These are phyloP conservation scores for Parasteatoda tepidariorum DNA, from an alignment of 1,140 invertebrate species.

Conservation along the genomic window DNA sequence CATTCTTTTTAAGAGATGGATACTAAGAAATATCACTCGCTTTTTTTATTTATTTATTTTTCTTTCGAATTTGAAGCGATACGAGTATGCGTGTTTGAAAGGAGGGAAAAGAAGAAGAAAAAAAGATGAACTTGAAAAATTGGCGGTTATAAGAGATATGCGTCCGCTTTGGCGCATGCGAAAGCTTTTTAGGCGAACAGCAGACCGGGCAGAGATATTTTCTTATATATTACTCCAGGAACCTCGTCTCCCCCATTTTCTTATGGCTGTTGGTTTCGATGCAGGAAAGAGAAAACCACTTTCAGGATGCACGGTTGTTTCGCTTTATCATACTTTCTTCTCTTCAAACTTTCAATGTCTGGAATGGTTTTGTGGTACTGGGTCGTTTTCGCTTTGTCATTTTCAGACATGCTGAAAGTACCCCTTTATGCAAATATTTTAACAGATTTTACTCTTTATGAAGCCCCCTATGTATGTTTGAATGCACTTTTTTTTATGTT, in stretches of 20 bases:
- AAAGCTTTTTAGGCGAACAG: conserved; percentile 49
- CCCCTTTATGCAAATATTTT: conserved; percentile 52
- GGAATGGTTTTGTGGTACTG: conserved; percentile 2
- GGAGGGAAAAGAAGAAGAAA: background rate
- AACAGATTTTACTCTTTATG: conserved; percentile 37
- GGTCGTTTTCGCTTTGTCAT: conserved; percentile 53
- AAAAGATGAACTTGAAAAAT: conserved; percentile 52
- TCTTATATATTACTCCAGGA: conserved; percentile 38
- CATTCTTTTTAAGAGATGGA: conserved; percentile 28
- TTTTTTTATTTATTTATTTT: conserved; percentile 7
- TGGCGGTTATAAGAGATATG: conserved; percentile 51
- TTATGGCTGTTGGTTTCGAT: background rate
- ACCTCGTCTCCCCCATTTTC: no score
- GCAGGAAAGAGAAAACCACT: conserved; percentile 32
- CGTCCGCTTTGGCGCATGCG: conserved; percentile 34
- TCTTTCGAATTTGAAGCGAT: conserved; percentile 39
- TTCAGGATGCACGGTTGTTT: conserved; percentile 44
- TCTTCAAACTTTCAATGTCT: conserved; percentile 31
- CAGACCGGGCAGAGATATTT: conserved; percentile 26
- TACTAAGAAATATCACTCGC: conserved; percentile 44
- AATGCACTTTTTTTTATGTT: background rate
- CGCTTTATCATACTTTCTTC: conserved; percentile 55
- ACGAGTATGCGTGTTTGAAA: background rate
- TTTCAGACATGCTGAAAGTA: conserved; percentile 21
- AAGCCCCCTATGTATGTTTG: conserved; percentile 37